Base-by-base conservation (phyloP, 53 echinoderm and acorn worm species). In the Echinometra lucunter region DNA sequence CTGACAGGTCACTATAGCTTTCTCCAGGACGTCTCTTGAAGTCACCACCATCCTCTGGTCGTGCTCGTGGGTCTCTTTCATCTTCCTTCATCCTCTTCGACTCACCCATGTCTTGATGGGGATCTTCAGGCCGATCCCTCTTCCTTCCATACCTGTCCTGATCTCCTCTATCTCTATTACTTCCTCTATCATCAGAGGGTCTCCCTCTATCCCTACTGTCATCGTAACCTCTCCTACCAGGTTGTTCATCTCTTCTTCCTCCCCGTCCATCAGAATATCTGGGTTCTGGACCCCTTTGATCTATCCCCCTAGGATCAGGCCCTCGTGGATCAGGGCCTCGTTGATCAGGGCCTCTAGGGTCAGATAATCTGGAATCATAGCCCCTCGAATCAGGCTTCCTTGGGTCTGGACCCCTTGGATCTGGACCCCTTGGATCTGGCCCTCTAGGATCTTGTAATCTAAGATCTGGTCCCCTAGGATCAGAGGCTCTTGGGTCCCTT, bases 91-190 rank as follows among this genome's bases (percentile, higher is more conserved):
- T 63, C 58, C 93, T 78, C 66, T 94, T 94, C 18, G 38, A 40
- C n/a, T 63, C 94, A 83, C 34, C 17, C 8, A 37, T n/a, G n/a
- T 93, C 94, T 57, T 75, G 82, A 23, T 28, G 75, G 82, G 38
- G 60, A 63, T 94, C 94, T 28, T 60, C 63, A 83, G 37, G 7
- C 55, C 82, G 55, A 2, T 81, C 93, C n/a, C 93, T 30, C 58
- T 93, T 93, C 57, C 93, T 78, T 27, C 93, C 82, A 81, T 80
- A 81, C 85, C 67, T 83, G 25, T 94, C 94, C 0, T 78, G 53
- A 28, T 74, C 78, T 18, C 37, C 16, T 27, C 35, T 56, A 83
- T 94, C 94, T 25, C 85, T 94, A 44, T 44, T 83, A 45, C 85
- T 40, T 44, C 82, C 85, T 83, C 66, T 37, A 44, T 94, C 85